A percentile compares a stretch with the other conserved stretches of the same genome.
Evolutionary conservation across 2,113 vertebrate genomes (phyloP).

Genomic region (Pterocles gutturalis): DNA sequence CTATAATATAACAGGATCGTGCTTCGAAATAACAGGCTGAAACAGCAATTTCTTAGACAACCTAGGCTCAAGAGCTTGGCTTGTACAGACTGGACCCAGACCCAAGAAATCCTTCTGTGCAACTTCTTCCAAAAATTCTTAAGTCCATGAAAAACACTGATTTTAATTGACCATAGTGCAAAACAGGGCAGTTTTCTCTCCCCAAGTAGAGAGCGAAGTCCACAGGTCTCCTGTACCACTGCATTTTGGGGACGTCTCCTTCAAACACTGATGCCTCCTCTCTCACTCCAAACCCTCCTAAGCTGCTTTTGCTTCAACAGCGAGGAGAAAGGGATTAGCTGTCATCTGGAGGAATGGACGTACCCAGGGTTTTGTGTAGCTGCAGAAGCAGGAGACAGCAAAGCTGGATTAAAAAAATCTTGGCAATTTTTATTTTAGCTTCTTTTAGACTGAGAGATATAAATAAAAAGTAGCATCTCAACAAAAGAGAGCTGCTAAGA

Average conservation of each 20-base stretch:
- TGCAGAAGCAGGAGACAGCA: neutral
- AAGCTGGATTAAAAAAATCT: constrained; percentile 14
- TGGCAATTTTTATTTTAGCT: constrained; percentile 11
- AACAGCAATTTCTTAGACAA: neutral
- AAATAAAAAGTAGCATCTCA: neutral
- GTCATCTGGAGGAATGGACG: neutral
- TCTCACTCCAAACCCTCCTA: neutral
- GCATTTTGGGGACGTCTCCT: neutral
- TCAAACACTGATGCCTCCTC: neutral
- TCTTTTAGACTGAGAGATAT: neutral
- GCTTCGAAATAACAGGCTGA: neutral
- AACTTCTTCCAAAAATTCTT: neutral
- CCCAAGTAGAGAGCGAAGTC: fast-evolving
- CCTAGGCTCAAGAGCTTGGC: neutral
- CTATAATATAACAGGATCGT: neutral
- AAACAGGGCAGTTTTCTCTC: neutral
- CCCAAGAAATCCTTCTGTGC: neutral
- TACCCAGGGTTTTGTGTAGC: neutral
- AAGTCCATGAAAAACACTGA: neutral
- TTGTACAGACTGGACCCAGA: neutral
- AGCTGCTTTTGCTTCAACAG: neutral
- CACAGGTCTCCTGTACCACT: neutral
- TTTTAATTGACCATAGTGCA: neutral
- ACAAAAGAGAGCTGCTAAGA: neutral
- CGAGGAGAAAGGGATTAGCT: neutral